Base-by-base conservation (phyloP, 2,888 invertebrate species). In the Xestia xanthographa region DNA sequence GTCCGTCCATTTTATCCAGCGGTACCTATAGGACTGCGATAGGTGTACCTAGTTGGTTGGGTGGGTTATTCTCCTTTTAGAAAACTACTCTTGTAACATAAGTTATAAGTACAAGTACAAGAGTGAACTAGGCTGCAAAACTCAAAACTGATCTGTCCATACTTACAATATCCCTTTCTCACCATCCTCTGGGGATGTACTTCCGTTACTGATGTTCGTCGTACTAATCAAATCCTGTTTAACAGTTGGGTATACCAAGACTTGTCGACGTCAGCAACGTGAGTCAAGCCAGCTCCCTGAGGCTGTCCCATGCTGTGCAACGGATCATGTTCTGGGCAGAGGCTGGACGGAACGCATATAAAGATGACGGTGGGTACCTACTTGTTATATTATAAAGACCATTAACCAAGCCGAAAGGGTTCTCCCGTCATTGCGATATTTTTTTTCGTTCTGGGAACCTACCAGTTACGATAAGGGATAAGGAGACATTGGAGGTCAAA, bases 251-350 rank as follows among this genome's bases (percentile, higher is more conserved):
- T 38, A 90, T 96, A 72, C 85, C 91, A 11, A 91, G 91, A 20
- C 78, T 96, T 58, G 84, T 95, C 12, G 87, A 91, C 43, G 66
- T 78, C 38, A 80, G 79, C 45, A 87, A 89, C 62, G 67, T 62
- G n/a, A 88, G 88, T 4, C 81, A 84, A 5, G 88, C 87, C 48
- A 87, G 85, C 1, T 73, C 87, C 0, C 75, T 96, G 38, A 88
- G 88, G 58, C 82, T 96, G 43, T 94, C 96, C 0, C 95, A 96
- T 72, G 95, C 94, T 5, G 92, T 96, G 38, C 97, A 97, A 80
- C 91, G 95, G 0, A 88, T 97, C 66, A 97, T 96, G 96, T 95
- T 97, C 80, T 96, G 96, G 96, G 92, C 96, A 2, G 96, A 96
- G 80, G 95, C 96, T 12, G 97, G 97, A 2, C 92, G 95, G 9